Percentiles rank a stretch among this genome's conserved stretches.
Evolutionary conservation across 2,888 invertebrate genomes (phyloP).

Genomic region (Eubasilissa splendida): DNA sequence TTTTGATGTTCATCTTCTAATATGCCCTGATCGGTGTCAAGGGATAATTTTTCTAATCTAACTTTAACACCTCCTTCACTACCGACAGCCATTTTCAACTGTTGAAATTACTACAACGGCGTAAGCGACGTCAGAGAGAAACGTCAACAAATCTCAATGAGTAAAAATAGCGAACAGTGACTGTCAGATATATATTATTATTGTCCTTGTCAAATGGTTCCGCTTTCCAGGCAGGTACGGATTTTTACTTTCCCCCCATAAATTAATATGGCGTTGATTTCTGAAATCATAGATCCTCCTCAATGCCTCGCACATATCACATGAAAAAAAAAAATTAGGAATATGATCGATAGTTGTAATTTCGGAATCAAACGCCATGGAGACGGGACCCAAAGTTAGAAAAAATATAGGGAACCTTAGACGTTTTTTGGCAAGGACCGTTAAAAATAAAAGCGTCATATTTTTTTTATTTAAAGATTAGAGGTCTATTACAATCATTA

Average conservation of each 20-base stretch:
- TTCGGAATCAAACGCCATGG: no score
- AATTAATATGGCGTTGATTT: neutral
- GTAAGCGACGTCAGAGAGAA: constrained; percentile 51
- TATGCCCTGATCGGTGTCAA: constrained; percentile 71
- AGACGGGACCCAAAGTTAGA: no score
- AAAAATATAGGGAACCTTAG: no score
- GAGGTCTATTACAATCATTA: no score
- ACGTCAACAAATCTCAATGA: constrained; percentile 53
- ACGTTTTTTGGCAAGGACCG: no score
- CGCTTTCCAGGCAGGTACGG: neutral
- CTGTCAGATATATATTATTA: constrained; percentile 1
- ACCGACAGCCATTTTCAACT: constrained; percentile 53
- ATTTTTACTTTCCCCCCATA: no score
- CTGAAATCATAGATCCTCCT: no score
- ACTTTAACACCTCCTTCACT: constrained; percentile 51
- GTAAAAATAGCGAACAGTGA: neutral
- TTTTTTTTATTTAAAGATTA: no score
- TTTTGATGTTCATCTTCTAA: constrained; percentile 71
- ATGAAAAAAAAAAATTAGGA: no score
- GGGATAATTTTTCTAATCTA: constrained; percentile 56
- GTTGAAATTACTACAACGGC: constrained; percentile 29
- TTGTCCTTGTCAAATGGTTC: neutral
- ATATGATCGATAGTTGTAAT: no score
- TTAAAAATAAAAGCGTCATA: no score
- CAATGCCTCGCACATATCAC: no score